These are phyloP conservation scores for Cheilosia variabilis DNA, from an alignment of 2,888 invertebrate genomes.

Conservation along the genomic window DNA sequence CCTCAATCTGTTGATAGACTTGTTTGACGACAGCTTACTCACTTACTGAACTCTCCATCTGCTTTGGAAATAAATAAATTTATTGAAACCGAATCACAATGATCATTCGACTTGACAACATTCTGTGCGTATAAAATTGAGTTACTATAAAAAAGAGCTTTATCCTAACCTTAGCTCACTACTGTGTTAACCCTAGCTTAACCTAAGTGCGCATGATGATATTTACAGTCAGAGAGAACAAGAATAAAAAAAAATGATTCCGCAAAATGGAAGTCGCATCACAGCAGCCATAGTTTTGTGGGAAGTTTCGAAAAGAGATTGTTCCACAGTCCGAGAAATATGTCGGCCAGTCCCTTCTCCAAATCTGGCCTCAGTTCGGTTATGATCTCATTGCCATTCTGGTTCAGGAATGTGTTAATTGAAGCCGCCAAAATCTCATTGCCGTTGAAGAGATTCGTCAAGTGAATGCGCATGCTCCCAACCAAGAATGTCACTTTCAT, in stretches of 20 bases:
- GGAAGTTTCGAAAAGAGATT: conserved; percentile 86
- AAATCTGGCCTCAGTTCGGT: conserved; percentile 85
- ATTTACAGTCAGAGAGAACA: conserved; percentile 44
- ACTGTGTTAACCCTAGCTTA: not conserved
- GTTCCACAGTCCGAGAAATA: conserved; percentile 86
- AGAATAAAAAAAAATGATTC: conserved; percentile 18
- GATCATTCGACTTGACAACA: not conserved
- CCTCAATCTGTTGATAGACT: no score
- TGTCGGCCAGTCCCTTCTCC: conserved; percentile 85
- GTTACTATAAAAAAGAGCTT: not conserved
- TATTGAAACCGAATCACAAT: not conserved
- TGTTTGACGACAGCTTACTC: no score
- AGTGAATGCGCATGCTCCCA: conserved; percentile 84
- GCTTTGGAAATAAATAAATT: not conserved
- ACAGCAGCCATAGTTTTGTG: conserved; percentile 85
- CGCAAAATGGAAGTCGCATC: conserved; percentile 55
- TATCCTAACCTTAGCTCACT: conserved; percentile 15
- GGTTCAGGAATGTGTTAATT: conserved; percentile 86
- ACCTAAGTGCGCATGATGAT: conserved; percentile 41
- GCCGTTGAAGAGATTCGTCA: conserved; percentile 87
- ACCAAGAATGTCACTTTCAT: conserved; percentile 86
- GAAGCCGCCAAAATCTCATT: conserved; percentile 86
- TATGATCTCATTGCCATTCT: conserved; percentile 86
- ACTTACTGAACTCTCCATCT: not conserved
- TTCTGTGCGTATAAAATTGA: not conserved